Percentiles rank a stretch among this genome's conserved stretches.
These are phyloP conservation scores for Chondrilla cf. caribensis DNA, from an alignment of 37 sponge, comb jelly and placozoan genomes.

Conservation along the genomic window DNA sequence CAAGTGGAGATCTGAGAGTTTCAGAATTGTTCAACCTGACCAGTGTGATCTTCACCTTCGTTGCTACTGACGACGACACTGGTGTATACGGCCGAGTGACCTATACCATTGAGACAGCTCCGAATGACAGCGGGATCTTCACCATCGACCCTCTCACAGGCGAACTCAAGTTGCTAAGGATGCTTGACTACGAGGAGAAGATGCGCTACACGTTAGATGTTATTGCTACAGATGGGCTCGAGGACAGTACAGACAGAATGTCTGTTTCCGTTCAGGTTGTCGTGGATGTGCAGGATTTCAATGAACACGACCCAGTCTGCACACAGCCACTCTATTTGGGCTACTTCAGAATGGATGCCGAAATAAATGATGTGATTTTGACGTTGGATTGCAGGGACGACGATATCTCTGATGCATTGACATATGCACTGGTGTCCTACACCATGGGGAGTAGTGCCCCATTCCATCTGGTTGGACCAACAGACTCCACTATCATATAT, in stretches of 20 bases:
- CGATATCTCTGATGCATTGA: slow-evolving; percentile 31
- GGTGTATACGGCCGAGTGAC: slow-evolving; percentile 56
- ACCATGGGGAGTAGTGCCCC: background rate
- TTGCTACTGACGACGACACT: slow-evolving; percentile 60
- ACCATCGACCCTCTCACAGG: slow-evolving; percentile 22
- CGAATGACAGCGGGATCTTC: slow-evolving; percentile 5
- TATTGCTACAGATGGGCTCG: slow-evolving; percentile 57
- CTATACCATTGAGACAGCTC: slow-evolving; percentile 31
- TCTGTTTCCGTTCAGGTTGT: slow-evolving; percentile 44
- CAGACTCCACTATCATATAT: background rate
- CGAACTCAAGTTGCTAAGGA: background rate
- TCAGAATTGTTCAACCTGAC: background rate
- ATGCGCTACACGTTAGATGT: slow-evolving; percentile 27
- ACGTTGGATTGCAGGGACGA: slow-evolving; percentile 50
- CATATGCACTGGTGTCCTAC: background rate
- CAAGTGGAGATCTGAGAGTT: background rate
- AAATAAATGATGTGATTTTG: slow-evolving; percentile 24
- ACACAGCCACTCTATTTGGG: slow-evolving; percentile 42
- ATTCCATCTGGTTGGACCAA: background rate
- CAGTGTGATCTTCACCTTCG: background rate
- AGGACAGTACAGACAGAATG: slow-evolving; percentile 30
- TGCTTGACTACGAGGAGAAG: slow-evolving; percentile 22
- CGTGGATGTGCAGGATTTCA: slow-evolving; percentile 49
- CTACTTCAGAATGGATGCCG: slow-evolving; percentile 10
- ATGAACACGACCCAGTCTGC: slow-evolving; percentile 53